Evolutionary conservation across 1,140 invertebrate species (phyloP), one percentile per base, ranked within the genome.

Genomic region (Cherax destructor): DNA sequence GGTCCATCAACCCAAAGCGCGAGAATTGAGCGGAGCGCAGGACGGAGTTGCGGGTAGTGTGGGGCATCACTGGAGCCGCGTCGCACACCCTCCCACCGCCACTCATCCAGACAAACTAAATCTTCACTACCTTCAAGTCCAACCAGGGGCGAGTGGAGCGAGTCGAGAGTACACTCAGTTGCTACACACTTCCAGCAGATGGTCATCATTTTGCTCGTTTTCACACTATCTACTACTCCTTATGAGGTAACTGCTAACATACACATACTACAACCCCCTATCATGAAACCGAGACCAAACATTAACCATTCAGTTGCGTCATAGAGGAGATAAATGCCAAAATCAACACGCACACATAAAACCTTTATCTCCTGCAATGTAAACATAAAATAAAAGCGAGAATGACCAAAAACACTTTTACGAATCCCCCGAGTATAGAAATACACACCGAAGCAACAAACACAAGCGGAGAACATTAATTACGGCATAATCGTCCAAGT

Each of bases 151-250:
- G 86, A 79, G 77, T 41, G 47, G 78, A 87, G 86, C 56, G 72
- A 88, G 77, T 61, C 86, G 76, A 79, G 86, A 88, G 86, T 88
- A 79, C 86, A 59, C 30, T 16, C 30, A 69, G 86, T 69, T 88
- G 86, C 86, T 77, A 80, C 52, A 65, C 78, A 69, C 77, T 52
- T 10, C 47, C 52, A 80, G 61, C 59, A 56, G 13, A 65, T 81
- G 61, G 18, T 50, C n/a, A 6, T n/a, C 61, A 52, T 52, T 81
- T 81, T 74, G 69, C 69, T 74, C 18, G n/a, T 74, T 4, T 5
- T 3, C 13, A 74, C 13, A 24, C 11, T 24, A 24, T 30, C 69
- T 30, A 11, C 11, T 21, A n/a, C 21, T 74, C 69, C 18, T 74
- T 10, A 21, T 9, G n/a, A n/a, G 24, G 13, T 74, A 74, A 74